These are phyloP conservation scores for Hydrozoanthus gracilis DNA, from an alignment of 92 coral and sea anemone genomes.

Conservation along the genomic window DNA sequence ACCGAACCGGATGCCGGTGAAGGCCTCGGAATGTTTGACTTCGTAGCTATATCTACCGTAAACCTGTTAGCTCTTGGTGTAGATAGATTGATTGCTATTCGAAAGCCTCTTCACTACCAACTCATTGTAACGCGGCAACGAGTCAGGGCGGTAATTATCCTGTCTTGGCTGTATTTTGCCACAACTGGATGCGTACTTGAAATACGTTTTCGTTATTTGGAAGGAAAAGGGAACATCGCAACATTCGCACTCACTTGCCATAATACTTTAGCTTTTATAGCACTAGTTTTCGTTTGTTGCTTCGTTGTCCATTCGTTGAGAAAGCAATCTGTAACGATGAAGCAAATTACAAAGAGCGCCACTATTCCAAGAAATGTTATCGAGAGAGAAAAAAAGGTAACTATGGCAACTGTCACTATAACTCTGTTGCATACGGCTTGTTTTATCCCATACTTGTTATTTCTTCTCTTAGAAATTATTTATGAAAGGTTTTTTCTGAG, in stretches of 20 bases:
- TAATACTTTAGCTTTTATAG: background rate
- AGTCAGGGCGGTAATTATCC: constrained; percentile 2
- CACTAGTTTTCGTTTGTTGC: background rate
- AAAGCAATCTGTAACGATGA: background rate
- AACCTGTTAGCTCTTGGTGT: constrained; percentile 19
- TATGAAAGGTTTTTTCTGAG: background rate
- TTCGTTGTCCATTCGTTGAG: background rate
- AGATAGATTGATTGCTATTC: constrained; percentile 21
- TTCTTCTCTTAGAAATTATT: background rate
- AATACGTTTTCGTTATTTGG: no score
- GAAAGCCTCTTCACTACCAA: background rate
- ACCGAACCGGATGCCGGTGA: background rate
- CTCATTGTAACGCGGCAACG: background rate
- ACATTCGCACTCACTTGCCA: background rate
- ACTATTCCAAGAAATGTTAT: background rate
- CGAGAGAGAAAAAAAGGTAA: constrained; percentile 20
- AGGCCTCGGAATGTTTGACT: background rate
- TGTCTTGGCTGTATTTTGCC: background rate
- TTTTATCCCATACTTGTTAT: constrained; percentile 14
- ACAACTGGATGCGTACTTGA: background rate
- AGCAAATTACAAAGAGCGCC: background rate
- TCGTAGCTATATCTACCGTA: constrained; percentile 16
- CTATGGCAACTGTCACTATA: background rate
- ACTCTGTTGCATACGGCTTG: constrained; percentile 10
- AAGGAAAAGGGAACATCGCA: background rate